Conservation (phyloP, 2,113 vertebrate genomes). For the Rhabdornis inornatus region DNA sequence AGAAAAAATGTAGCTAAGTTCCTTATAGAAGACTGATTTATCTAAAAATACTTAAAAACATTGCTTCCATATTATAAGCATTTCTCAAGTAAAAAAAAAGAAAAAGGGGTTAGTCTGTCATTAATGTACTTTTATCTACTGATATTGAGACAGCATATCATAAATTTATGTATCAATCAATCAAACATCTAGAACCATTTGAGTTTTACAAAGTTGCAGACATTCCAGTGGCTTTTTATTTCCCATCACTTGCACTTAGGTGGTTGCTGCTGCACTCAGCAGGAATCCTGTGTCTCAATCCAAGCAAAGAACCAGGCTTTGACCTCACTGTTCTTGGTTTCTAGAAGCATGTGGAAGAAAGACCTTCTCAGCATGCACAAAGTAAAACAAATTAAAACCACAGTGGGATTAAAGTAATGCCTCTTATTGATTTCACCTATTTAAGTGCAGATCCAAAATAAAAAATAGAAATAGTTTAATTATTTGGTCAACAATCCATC, state of each 20-base stretch:
- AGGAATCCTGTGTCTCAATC: not conserved
- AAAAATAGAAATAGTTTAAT: not conserved
- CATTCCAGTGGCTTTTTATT: not conserved
- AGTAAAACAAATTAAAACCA: not conserved
- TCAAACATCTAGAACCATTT: not conserved
- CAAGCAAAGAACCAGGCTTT: not conserved
- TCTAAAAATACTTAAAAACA: slow-evolving; percentile 9
- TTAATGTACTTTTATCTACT: not conserved
- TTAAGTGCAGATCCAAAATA: not conserved
- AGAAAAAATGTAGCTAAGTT: slow-evolving; percentile 37
- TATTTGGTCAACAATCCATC: not conserved
- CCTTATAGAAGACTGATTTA: slow-evolving; percentile 48
- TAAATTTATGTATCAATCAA: not conserved
- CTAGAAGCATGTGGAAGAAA: not conserved
- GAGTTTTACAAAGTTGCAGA: not conserved
- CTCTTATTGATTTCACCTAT: not conserved
- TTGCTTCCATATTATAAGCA: slow-evolving; percentile 14
- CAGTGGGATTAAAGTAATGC: not conserved
- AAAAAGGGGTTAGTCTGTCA: not conserved
- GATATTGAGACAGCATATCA: not conserved
- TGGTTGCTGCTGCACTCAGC: not conserved
- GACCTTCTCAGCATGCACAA: not conserved
- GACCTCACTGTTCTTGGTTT: not conserved
- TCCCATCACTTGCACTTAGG: not conserved
- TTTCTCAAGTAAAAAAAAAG: not conserved